Evolutionary conservation across 2,113 vertebrate genomes (phyloP).

Genomic region (Nipponia nippon): DNA sequence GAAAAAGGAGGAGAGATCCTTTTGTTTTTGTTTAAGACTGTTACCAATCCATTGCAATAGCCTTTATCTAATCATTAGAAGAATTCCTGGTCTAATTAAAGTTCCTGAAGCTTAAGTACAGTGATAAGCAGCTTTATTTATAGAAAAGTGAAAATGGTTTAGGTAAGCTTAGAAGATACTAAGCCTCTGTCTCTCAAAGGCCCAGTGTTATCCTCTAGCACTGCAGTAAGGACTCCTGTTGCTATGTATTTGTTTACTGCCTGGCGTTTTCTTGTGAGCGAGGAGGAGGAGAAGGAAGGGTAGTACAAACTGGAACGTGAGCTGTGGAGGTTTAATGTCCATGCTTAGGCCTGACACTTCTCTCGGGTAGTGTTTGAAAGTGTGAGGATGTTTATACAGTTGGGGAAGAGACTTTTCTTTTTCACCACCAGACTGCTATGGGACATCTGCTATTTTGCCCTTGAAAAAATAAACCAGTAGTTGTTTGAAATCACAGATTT

Average conservation of each 20-base stretch:
- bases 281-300: neutral
- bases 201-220: neutral
- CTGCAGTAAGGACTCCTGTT: neutral
- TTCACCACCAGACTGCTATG: neutral
- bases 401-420: neutral
- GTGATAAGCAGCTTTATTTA: constrained; percentile 57
- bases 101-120: constrained; percentile 35
- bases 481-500: neutral
- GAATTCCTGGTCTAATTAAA: constrained; percentile 55
- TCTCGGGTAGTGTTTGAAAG: neutral
- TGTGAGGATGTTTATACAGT: neutral
- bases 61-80: constrained; percentile 55
- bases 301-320: neutral
- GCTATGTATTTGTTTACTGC: neutral
- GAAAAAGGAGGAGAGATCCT: neutral
- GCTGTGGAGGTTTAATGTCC: neutral
- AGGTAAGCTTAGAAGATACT: neutral
- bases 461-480: neutral
- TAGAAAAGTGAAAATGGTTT: constrained; percentile 36
- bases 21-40: neutral
- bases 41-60: neutral
- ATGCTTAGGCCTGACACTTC: neutral
- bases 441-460: neutral
- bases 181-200: neutral
- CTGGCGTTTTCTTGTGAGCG: neutral